Percentiles rank a stretch among this genome's conserved stretches.
These are phyloP conservation scores for Chirona hameri DNA, from an alignment of 2,888 invertebrate species.

Conservation along the genomic window DNA sequence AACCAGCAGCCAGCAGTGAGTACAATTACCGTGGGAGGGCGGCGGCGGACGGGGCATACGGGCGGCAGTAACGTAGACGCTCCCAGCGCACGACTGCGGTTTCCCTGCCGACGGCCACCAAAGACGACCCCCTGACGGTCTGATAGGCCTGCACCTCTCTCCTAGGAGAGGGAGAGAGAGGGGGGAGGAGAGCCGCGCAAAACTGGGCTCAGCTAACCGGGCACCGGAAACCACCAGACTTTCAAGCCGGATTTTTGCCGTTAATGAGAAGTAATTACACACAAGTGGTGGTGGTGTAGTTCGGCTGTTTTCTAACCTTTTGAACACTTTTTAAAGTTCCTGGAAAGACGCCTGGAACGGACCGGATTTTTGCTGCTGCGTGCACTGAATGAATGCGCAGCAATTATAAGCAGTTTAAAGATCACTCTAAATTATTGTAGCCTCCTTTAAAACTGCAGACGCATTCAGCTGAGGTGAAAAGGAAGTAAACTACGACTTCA, in stretches of 20 bases:
- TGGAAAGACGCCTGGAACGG: not conserved
- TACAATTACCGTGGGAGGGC: too few species aligned
- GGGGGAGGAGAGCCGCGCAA: too few species aligned
- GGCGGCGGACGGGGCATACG: too few species aligned
- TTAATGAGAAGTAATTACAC: not conserved
- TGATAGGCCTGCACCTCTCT: too few species aligned
- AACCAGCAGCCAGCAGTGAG: too few species aligned
- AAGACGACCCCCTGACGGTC: too few species aligned
- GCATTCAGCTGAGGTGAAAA: not conserved
- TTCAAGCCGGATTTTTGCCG: not conserved
- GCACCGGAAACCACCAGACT: not conserved
- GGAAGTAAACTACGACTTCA: not conserved
- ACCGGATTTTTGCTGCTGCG: not conserved
- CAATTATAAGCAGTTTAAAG: constrained; percentile 1
- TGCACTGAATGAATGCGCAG: constrained; percentile 1
- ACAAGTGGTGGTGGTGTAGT: not conserved
- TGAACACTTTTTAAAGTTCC: not conserved
- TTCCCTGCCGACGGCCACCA: too few species aligned
- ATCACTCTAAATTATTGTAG: constrained; percentile 12
- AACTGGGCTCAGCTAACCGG: too few species aligned
- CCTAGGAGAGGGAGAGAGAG: too few species aligned
- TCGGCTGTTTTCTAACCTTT: not conserved
- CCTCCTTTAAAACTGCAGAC: not conserved
- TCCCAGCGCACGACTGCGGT: too few species aligned
- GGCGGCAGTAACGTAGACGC: too few species aligned